Evolutionary conservation across 2,888 invertebrate species (phyloP).

Genomic region (Amphipyra berbera): DNA sequence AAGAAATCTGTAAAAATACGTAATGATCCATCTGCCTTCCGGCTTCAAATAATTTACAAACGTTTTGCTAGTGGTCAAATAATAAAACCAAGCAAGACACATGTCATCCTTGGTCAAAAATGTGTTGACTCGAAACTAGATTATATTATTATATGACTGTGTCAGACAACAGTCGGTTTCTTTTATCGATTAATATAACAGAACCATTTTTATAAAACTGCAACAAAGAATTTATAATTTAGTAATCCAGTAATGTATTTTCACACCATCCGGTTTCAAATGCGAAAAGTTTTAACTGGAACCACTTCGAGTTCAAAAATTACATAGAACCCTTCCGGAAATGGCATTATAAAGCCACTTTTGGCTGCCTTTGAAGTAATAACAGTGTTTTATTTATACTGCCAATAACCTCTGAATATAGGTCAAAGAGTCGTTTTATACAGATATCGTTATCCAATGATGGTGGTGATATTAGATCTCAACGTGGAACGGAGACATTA

Average conservation of each 20-base stretch:
- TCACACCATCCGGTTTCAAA: slow-evolving; percentile 18
- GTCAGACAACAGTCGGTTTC: too few species aligned
- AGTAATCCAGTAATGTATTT: slow-evolving; percentile 8
- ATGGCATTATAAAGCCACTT: slow-evolving; percentile 40
- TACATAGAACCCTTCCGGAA: slow-evolving; percentile 44
- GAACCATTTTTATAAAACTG: too few species aligned
- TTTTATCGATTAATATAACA: too few species aligned
- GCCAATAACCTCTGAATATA: slow-evolving; percentile 21
- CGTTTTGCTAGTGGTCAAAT: too few species aligned
- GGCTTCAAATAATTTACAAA: too few species aligned
- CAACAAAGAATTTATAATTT: too few species aligned
- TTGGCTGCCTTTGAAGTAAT: slow-evolving; percentile 39
- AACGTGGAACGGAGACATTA: neutral
- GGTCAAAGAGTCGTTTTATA: slow-evolving; percentile 21
- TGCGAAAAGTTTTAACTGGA: slow-evolving; percentile 45
- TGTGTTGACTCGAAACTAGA: too few species aligned
- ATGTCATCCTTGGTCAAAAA: too few species aligned
- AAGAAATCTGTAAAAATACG: too few species aligned
- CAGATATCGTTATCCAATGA: slow-evolving; percentile 20
- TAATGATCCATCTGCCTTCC: too few species aligned
- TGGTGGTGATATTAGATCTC: slow-evolving; percentile 2
- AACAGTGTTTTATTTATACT: slow-evolving; percentile 30
- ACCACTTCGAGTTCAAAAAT: slow-evolving; percentile 38
- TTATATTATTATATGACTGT: too few species aligned
- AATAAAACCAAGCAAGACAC: too few species aligned